phyloP scores from a whole-genome alignment of 2,888 invertebrate species.

The Melanargia galathea region DNA sequence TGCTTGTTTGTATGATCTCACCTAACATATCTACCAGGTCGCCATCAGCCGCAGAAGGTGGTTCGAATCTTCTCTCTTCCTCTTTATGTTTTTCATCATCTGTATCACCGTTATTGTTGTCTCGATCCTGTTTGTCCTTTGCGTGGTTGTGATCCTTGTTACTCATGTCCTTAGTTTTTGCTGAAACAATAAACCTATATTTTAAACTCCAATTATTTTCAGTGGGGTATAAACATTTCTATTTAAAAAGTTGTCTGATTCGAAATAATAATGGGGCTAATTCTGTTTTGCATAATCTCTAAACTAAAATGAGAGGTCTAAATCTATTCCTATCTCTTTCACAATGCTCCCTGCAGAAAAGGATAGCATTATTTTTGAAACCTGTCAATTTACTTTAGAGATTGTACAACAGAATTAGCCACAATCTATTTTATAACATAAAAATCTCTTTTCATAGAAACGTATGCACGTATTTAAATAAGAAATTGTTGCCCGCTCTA shows the following conservation, averaged over 20 bases:
- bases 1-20: constrained; percentile 57
- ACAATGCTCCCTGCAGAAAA: no score
- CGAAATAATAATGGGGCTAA: no score
- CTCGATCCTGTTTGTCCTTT: constrained; percentile 75
- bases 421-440: no score
- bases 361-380: no score
- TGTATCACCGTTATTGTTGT: constrained; percentile 85
- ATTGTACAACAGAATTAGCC: no score
- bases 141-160: constrained; percentile 59
- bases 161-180: constrained; percentile 67
- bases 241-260: background rate
- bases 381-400: no score
- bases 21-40: constrained; percentile 96
- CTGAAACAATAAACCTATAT: constrained; percentile 45
- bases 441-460: no score
- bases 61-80: constrained; percentile 93
- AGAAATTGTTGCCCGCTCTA: no score
- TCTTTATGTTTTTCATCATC: constrained; percentile 86
- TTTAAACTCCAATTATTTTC: background rate
- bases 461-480: no score
- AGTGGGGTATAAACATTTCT: background rate
- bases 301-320: no score
- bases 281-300: no score
- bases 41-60: constrained; percentile 89
- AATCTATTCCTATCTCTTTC: no score